Conservation (phyloP, 2,888 invertebrate species). For the Cistogaster globosa region DNA sequence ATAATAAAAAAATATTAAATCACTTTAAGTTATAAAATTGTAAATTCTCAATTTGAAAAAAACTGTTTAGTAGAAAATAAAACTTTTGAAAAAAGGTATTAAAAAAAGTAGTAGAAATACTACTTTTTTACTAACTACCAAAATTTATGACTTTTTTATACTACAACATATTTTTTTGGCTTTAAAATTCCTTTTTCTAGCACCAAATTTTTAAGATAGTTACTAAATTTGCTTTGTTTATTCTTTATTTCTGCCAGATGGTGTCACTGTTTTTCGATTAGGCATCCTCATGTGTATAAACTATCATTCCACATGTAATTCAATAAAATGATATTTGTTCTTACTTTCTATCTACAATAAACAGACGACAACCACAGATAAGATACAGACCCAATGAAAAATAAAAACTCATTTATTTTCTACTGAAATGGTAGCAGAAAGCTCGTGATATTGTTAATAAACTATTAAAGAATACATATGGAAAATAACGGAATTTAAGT, state of each 20-base stretch:
- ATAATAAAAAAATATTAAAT: too few species aligned
- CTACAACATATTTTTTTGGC: background rate
- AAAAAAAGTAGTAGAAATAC: too few species aligned
- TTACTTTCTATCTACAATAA: background rate
- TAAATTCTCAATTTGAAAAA: too few species aligned
- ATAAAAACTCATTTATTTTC: slow-evolving; percentile 26
- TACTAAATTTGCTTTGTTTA: background rate
- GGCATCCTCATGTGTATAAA: slow-evolving; percentile 25
- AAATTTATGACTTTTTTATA: too few species aligned
- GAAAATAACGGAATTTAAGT: background rate
- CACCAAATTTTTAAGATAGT: background rate
- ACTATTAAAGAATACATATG: background rate
- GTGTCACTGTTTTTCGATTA: slow-evolving; percentile 23
- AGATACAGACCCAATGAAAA: slow-evolving; percentile 8
- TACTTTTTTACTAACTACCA: too few species aligned
- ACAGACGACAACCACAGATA: slow-evolving; percentile 7
- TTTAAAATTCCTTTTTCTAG: too few species aligned
- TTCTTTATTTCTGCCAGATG: slow-evolving; percentile 15
- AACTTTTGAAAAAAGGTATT: too few species aligned
- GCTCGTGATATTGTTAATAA: slow-evolving; percentile 46
- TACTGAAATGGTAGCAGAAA: background rate
- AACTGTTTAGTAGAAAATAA: too few species aligned
- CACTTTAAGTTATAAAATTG: too few species aligned
- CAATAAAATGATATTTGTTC: slow-evolving; percentile 18
- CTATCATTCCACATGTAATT: slow-evolving; percentile 20